Percentiles rank a stretch among this genome's conserved stretches.
These are phyloP conservation scores for Microchrysa polita DNA, from an alignment of 2,888 invertebrate genomes.

Conservation along the genomic window DNA sequence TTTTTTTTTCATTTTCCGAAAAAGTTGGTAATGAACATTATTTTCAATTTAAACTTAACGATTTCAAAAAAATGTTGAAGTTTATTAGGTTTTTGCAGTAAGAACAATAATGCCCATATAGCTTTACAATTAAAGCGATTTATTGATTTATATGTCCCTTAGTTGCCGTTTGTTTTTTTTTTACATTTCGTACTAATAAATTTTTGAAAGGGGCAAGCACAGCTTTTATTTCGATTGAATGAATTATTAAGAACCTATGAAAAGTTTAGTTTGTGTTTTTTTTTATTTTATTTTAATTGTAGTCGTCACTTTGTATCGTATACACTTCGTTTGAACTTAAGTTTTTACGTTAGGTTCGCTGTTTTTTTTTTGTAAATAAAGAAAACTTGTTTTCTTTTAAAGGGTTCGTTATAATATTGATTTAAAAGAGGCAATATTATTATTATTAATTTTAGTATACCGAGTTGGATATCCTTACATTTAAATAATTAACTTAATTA, in stretches of 20 bases:
- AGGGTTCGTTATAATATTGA: background rate
- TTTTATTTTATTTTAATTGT: background rate
- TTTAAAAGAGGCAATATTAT: slow-evolving; percentile 18
- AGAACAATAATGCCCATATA: slow-evolving; percentile 62
- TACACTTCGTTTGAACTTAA: slow-evolving; percentile 65
- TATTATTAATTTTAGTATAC: slow-evolving; percentile 3
- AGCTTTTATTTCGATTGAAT: too few species aligned
- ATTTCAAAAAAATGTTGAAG: background rate
- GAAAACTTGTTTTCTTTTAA: background rate
- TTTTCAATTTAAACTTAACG: too few species aligned
- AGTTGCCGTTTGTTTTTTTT: slow-evolving; percentile 50
- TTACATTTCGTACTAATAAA: slow-evolving; percentile 47
- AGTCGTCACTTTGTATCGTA: slow-evolving; percentile 36
- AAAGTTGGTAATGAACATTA: too few species aligned
- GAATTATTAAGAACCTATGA: too few species aligned
- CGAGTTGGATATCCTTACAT: background rate
- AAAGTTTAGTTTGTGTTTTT: background rate
- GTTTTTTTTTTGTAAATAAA: background rate
- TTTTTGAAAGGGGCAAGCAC: slow-evolving; percentile 34
- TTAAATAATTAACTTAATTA: background rate
- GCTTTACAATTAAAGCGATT: slow-evolving; percentile 57
- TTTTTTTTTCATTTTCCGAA: slow-evolving; percentile 34
- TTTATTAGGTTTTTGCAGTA: slow-evolving; percentile 44
- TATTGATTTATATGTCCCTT: slow-evolving; percentile 29
- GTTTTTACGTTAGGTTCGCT: slow-evolving; percentile 53